A percentile compares a stretch with the other conserved stretches of the same genome.
Evolutionary conservation across 2,888 invertebrate genomes (phyloP).

Genomic region (Amblyjoppa proteus): DNA sequence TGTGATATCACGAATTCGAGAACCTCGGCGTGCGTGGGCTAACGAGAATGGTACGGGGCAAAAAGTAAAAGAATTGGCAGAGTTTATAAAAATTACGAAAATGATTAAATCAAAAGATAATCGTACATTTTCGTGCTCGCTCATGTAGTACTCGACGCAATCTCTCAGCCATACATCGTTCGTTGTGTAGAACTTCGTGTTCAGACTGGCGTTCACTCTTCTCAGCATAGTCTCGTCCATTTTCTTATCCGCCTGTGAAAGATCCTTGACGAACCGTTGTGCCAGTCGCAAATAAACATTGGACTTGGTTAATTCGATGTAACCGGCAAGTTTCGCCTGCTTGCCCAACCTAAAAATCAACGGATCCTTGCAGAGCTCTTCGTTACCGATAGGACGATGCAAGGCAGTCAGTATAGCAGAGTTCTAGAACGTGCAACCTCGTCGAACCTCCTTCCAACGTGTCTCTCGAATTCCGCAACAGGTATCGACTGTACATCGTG

Average conservation of each 20-base stretch:
- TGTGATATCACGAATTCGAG: conserved; percentile 88
- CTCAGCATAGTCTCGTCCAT: conserved; percentile 73
- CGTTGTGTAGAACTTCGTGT: conserved; percentile 76
- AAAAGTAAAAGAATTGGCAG: background rate
- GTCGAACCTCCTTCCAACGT: no score
- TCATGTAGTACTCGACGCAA: conserved; percentile 79
- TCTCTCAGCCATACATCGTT: conserved; percentile 81
- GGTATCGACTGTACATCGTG: background rate
- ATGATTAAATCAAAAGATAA: conserved; percentile 16
- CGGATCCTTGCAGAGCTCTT: background rate
- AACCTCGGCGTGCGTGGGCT: conserved; percentile 85
- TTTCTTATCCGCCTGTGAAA: conserved; percentile 42
- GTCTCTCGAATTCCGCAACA: background rate
- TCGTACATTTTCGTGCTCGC: conserved; percentile 75
- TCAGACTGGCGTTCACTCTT: conserved; percentile 75
- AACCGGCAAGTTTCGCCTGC: background rate
- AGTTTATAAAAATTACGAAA: background rate
- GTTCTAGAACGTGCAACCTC: no score
- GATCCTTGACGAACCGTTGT: background rate
- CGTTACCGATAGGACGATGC: background rate
- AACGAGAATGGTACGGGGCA: no score
- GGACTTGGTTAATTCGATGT: background rate
- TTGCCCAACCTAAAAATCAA: background rate
- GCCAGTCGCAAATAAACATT: background rate
- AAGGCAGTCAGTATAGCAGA: background rate